A percentile compares a stretch with the other conserved stretches of the same genome.
Evolutionary conservation across 1,140 invertebrate species (phyloP).

Genomic region (Teleogryllus occipitalis): DNA sequence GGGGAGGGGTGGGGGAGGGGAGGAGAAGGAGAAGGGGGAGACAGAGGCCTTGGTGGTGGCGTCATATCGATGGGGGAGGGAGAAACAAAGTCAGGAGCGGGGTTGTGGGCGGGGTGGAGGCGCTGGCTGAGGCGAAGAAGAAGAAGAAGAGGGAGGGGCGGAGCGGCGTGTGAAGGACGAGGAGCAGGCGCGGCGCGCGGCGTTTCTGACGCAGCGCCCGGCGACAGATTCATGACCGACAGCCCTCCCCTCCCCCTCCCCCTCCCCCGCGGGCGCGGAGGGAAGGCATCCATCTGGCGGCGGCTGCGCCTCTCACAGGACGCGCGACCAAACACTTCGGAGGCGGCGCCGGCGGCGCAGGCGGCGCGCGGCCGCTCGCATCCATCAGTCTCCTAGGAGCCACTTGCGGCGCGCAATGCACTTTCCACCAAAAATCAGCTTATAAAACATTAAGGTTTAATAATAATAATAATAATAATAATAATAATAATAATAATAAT

Average conservation of each 20-base stretch:
- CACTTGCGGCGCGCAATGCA: no score
- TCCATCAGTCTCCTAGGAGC: no score
- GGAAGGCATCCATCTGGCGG: background rate
- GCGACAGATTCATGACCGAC: conserved; percentile 14
- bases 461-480: no score
- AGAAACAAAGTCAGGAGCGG: background rate
- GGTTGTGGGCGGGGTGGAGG: background rate
- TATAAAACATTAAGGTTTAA: no score
- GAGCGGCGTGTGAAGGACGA: background rate
- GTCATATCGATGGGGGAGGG: background rate
- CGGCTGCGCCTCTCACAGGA: no score
- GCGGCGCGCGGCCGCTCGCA: no score
- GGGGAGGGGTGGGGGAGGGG: background rate
- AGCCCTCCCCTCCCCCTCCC: background rate
- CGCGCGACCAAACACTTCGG: no score
- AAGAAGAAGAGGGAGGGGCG: background rate
- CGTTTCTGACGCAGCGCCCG: background rate
- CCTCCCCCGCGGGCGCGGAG: no score
- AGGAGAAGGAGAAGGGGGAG: background rate
- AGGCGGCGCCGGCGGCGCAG: no score
- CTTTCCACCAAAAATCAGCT: no score
- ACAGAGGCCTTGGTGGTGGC: background rate
- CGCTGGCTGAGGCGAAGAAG: background rate
- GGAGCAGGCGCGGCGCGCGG: background rate
- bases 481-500: no score